Base-by-base conservation (phyloP, 1,140 invertebrate genomes). In the Drosophila lacteicornis region DNA sequence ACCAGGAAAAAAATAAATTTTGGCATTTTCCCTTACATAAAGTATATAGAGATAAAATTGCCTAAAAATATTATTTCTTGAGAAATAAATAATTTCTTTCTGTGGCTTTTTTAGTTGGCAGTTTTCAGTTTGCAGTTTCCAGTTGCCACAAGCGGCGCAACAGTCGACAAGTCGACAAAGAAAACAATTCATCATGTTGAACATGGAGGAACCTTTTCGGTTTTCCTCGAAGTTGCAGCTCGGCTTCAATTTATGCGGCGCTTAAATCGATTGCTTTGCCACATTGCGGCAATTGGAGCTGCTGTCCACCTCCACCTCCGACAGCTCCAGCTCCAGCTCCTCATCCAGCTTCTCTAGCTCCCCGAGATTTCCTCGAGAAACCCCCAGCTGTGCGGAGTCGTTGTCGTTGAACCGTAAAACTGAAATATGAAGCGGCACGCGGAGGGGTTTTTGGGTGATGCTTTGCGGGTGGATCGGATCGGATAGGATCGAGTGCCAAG, bases 211-310 rank as follows among this genome's bases (percentile, higher is more conserved):
- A 87, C 83, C 83, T 87, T 86, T 75, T 67, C 75, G 65, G 62
- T 61, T 70, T 70, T 68, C 67, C 62, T 70, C 68, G 66, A 47
- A 45, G 68, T 59, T 42, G 58, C 62, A 51, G 67, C 62, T 43
- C 57, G 38, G 67, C 61, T 78, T 73, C 84, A 87, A 87, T 87
- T 87, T 87, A 87, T 87, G 84, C 83, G 83, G 84, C 84, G 84
- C 84, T 87, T 87, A 88, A 87, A 87, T 87, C 84, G 84, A 87
- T 87, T 87, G 84, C 84, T 87, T 87, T 87, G 84, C 84, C 84
- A 87, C 84, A 87, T 87, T 80, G 84, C 80, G 60, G 85, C 84
- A 87, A 87, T 87, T 87, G 84, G 77, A 74, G 73, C 61, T 17
- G 57, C 46, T 38, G 42, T 42, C 53, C 40, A 33, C 49, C 30